These are phyloP conservation scores for Chiloscyllium punctatum DNA, from an alignment of 2,797 vertebrate genomes.

Conservation along the genomic window DNA sequence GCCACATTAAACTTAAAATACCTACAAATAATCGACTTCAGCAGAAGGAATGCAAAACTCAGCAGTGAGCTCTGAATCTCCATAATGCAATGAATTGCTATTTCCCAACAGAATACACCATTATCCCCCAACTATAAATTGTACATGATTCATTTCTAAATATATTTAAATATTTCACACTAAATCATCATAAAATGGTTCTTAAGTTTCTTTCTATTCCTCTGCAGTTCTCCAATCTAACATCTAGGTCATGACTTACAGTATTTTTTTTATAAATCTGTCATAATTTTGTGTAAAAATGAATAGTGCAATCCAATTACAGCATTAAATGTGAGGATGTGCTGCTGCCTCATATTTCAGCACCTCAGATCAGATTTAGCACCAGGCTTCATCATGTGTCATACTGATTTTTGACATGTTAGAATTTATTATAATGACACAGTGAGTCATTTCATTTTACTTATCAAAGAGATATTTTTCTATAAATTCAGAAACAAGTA, in stretches of 20 bases:
- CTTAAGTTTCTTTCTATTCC: background rate
- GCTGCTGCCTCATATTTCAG: slow-evolving; percentile 33
- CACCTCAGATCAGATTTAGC: slow-evolving; percentile 36
- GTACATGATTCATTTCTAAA: slow-evolving; percentile 77
- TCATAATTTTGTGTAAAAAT: slow-evolving; percentile 32
- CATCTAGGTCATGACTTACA: slow-evolving; percentile 17
- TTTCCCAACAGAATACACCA: slow-evolving; percentile 64
- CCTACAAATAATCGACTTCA: slow-evolving; percentile 1
- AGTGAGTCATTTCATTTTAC: slow-evolving; percentile 3
- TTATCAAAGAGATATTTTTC: slow-evolving; percentile 19
- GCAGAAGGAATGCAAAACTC: slow-evolving; percentile 9
- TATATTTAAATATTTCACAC: slow-evolving; percentile 82
- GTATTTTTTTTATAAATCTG: background rate
- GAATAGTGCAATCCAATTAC: slow-evolving; percentile 30
- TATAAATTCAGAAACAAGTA: background rate
- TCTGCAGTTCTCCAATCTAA: slow-evolving; percentile 4
- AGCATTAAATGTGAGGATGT: background rate
- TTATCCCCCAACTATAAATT: slow-evolving; percentile 60
- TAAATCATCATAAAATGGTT: slow-evolving; percentile 5
- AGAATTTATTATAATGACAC: slow-evolving; percentile 32
- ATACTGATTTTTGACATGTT: slow-evolving; percentile 24
- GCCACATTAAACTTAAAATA: background rate
- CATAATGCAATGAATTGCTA: slow-evolving; percentile 38
- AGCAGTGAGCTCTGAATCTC: background rate
- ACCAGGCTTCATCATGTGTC: slow-evolving; percentile 15